phyloP scores from a whole-genome alignment of 2,113 vertebrate species.

The Hymenochirus boettgeri region DNA sequence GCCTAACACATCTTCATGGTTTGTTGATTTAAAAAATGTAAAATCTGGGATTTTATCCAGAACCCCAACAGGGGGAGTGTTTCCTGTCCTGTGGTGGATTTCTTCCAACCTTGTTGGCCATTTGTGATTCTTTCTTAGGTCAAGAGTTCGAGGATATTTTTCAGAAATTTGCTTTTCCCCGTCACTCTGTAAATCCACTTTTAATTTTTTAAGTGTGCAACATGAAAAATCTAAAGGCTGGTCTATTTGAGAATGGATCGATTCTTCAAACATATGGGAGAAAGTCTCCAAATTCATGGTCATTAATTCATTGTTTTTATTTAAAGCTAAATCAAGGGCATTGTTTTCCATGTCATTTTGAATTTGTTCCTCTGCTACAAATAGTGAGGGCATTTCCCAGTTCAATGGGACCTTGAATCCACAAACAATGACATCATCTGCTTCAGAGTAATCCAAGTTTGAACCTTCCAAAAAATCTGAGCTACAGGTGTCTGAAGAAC shows the following conservation, averaged over 20 bases:
- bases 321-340: conserved; percentile 83
- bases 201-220: conserved; percentile 78
- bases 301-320: conserved; percentile 78
- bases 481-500: conserved; percentile 65
- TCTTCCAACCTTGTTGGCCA: neutral
- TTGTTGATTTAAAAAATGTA: conserved; percentile 52
- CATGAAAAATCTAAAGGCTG: conserved; percentile 75
- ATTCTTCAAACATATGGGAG: conserved; percentile 83
- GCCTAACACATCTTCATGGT: conserved; percentile 56
- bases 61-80: conserved; percentile 33
- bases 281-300: conserved; percentile 82
- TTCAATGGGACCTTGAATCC: conserved; percentile 84
- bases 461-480: conserved; percentile 56
- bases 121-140: conserved; percentile 67
- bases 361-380: conserved; percentile 67
- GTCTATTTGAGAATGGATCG: conserved; percentile 67
- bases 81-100: conserved; percentile 40
- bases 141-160: conserved; percentile 64
- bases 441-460: conserved; percentile 58
- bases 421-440: conserved; percentile 74
- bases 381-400: conserved; percentile 81
- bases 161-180: conserved; percentile 49
- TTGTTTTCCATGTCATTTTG: conserved; percentile 67
- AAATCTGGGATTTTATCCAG: conserved; percentile 55
- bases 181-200: conserved; percentile 67